A percentile compares a stretch with the other conserved stretches of the same genome.
phyloP scores from a whole-genome alignment of 2,888 invertebrate species.

The Thyatira batis region DNA sequence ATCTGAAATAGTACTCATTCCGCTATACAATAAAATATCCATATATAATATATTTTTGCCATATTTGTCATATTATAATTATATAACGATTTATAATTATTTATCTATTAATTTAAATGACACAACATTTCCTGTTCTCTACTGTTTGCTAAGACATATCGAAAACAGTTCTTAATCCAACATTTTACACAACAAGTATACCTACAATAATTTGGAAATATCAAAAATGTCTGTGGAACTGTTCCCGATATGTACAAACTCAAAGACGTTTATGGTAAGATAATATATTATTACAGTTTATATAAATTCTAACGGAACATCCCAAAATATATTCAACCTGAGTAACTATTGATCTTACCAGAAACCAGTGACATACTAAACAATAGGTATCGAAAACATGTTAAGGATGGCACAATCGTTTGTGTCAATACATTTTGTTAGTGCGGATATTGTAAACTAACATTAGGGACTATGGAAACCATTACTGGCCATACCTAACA shows the following conservation, averaged over 20 bases:
- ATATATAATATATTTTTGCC: slow-evolving; percentile 63
- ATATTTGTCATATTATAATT: slow-evolving; percentile 74
- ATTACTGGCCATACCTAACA: slow-evolving; percentile 61
- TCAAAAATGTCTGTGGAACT: slow-evolving; percentile 22
- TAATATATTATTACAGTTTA: slow-evolving; percentile 10
- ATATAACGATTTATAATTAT: slow-evolving; percentile 70
- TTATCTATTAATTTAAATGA: slow-evolving; percentile 74
- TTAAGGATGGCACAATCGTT: slow-evolving; percentile 66
- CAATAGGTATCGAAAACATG: slow-evolving; percentile 34
- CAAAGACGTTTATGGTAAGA: slow-evolving; percentile 33
- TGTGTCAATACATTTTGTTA: slow-evolving; percentile 51
- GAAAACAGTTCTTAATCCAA: slow-evolving; percentile 42
- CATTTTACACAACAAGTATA: slow-evolving; percentile 9
- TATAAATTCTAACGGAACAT: slow-evolving; percentile 7
- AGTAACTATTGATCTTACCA: slow-evolving; percentile 23
- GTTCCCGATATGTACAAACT: slow-evolving; percentile 31
- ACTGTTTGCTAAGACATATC: slow-evolving; percentile 51
- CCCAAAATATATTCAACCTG: slow-evolving; percentile 4
- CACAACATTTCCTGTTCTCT: slow-evolving; percentile 72
- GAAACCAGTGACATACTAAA: slow-evolving; percentile 7
- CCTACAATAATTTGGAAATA: slow-evolving; percentile 30
- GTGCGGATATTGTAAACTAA: slow-evolving; percentile 35
- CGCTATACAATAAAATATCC: slow-evolving; percentile 81
- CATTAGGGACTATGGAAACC: slow-evolving; percentile 42
- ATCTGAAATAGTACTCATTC: slow-evolving; percentile 77